Base-by-base conservation (phyloP, 2,113 vertebrate genomes). In the Pyrgilauda ruficollis region DNA sequence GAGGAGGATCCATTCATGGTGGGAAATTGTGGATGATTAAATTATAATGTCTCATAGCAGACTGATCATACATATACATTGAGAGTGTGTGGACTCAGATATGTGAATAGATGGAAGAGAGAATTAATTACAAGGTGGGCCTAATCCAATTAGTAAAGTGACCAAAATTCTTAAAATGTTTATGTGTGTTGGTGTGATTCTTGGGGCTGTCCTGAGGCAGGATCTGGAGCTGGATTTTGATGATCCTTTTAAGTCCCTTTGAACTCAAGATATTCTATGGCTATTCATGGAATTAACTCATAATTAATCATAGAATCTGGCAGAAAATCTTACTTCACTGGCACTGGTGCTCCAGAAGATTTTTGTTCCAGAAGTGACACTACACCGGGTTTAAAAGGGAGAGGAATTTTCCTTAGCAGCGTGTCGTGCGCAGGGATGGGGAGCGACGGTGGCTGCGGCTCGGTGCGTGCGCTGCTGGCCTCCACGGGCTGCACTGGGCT, bases 371-470 rank as follows among this genome's bases (percentile, higher is more conserved):
- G 76, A n/a, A 44, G 63, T 1, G 27, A 33, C 39, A 41, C 39
- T 5, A 3, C 13, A 0, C 7, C 7, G 4, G 1, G 20, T 50
- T 49, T 26, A 28, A 39, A 62, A 17, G 13, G 7, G 13, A 46
- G 58, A 46, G 26, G 14, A 15, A 11, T 59, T 58, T 33, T 50
- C 28, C 7, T 4, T 1, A 13, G 28, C 12, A 5, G 39, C 23
- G 24, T 1, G 7, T 3, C 49, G 7, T 0, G 4, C 7, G 37
- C 10, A 0, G 19, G 19, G 59, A 6, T 4, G 24, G 17, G 7
- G 5, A 0, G 16, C 2, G 2, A 1, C 0, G 2, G 17, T 13
- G 26, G 15, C 4, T 1, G 31, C 6, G 1, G 4, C 53, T 70
- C 5, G 3, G 16, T 4, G 30, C 0, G 19, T 5, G 87, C 15